Evolutionary conservation across 2,888 invertebrate species (phyloP), one percentile per base, ranked within the genome.

Genomic region (Eutolmus rufibarbis): DNA sequence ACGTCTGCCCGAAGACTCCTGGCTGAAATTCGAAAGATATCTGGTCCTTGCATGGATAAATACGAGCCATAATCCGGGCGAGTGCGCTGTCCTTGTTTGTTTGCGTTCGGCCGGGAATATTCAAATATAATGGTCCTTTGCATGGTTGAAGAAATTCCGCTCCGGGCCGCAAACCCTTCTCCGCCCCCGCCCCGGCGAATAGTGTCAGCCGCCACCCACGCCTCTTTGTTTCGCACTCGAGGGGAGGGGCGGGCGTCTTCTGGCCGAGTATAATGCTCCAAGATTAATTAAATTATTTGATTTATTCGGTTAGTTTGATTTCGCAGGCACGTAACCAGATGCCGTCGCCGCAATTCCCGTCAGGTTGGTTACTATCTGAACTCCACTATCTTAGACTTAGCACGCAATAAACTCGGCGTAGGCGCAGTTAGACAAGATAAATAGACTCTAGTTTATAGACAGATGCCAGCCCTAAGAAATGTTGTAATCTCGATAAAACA

Each of bases 261-360:
- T 84, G 76, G 74, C 43, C 74, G 51, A 86, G 46, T 46, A 81
- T 86, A 88, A 88, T 88, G 87, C 87, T 81, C 66, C 66, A 88
- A 86, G 87, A 88, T 87, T 88, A 88, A 88, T 88, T 87, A 87
- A 88, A 87, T 88, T 88, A 87, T 88, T 88, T 88, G 87, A 88
- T 88, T 88, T 88, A 87, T 88, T 88, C 87, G 86, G 87, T 87
- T 87, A 87, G 88, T 87, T 88, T 88, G 88, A 88, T 88, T 88
- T 84, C 74, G 85, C 43, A 43, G 74, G 85, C 85, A 85, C 74
- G 85, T 85, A 85, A 31, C 14, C 57, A 74, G 28, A 43, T 37
- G 66, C 66, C 66, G 66, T 66, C 12, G 12, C 66, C 66, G 66
- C 66, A 66, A 66, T 14, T 66, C 66, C 9, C 19, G 77, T 14